Evolutionary conservation across 2,113 vertebrate species (phyloP).

Genomic region (Microcebus murinus): DNA sequence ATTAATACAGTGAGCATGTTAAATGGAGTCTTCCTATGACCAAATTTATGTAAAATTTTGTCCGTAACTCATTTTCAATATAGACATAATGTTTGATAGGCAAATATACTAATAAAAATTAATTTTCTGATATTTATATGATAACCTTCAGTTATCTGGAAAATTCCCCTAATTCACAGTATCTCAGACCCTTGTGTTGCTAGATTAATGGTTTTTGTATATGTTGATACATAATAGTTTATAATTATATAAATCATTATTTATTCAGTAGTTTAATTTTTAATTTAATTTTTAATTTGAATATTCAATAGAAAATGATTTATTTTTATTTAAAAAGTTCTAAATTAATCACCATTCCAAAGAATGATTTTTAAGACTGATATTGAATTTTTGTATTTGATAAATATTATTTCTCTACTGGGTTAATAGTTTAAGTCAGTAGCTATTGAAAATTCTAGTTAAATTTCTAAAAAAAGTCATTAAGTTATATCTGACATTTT

Average conservation of each 20-base stretch:
- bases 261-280: not conserved
- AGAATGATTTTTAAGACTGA: not conserved
- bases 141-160: not conserved
- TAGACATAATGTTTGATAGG: not conserved
- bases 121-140: not conserved
- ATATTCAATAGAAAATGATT: not conserved
- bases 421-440: not conserved
- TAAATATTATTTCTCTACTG: not conserved
- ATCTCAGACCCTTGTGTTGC: not conserved
- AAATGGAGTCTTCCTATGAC: not conserved
- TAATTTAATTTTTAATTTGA: not conserved
- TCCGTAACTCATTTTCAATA: not conserved
- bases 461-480: not conserved
- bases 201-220: not conserved
- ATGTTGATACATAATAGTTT: not conserved
- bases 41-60: not conserved
- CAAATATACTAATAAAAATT: not conserved
- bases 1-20: not conserved
- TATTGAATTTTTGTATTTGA: slow-evolving; percentile 20
- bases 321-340: not conserved
- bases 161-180: not conserved
- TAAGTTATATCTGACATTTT: not conserved
- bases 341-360: not conserved
- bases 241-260: not conserved
- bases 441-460: slow-evolving; percentile 4